These are phyloP conservation scores for Halocynthia roretzi DNA, from an alignment of 23 tunicate species.

Conservation along the genomic window DNA sequence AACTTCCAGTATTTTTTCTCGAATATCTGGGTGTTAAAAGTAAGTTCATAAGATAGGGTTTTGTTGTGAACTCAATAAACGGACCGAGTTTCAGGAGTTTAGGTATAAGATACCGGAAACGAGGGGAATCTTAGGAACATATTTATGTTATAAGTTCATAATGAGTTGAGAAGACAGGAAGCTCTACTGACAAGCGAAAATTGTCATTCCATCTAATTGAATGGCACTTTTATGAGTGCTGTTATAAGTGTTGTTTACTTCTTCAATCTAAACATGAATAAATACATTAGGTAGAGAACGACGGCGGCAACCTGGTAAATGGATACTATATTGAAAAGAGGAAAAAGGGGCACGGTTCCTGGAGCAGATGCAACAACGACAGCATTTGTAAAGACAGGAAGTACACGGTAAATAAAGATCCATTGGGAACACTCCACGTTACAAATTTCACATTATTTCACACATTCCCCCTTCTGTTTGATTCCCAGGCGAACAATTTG, in stretches of 20 bases:
- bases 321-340: conserved; percentile 80
- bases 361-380: conserved; percentile 63
- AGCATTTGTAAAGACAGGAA: conserved; percentile 3
- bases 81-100: no score
- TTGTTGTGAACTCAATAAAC: no score
- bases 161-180: no score
- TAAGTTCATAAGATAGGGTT: no score
- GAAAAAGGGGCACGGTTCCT: conserved; percentile 70
- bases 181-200: no score
- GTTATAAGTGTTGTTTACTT: not conserved
- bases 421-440: not conserved
- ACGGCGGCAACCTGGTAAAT: conserved; percentile 72
- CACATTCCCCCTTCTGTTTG: not conserved
- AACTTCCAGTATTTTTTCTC: not conserved
- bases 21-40: not conserved
- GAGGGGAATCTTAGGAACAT: no score
- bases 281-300: conserved; percentile 48
- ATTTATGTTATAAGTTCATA: no score
- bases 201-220: not conserved
- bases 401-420: not conserved
- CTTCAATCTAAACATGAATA: no score
- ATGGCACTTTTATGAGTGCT: not conserved
- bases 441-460: not conserved
- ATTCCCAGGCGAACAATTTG: conserved; percentile 42
- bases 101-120: no score